Evolutionary conservation across 2,888 invertebrate genomes (phyloP).

Genomic region (Hyposoter didymator): DNA sequence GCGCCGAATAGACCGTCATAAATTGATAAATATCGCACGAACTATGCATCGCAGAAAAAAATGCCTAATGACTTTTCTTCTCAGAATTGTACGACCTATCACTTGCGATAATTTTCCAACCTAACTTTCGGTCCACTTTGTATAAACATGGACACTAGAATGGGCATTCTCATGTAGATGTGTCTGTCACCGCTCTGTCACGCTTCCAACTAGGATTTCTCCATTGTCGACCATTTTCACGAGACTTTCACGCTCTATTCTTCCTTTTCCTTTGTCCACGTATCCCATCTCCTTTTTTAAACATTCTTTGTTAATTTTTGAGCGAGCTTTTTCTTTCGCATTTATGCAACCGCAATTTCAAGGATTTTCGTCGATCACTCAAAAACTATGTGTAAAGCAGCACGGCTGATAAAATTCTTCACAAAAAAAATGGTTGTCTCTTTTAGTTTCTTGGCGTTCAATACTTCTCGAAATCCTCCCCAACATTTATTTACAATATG

Average conservation of each 20-base stretch:
- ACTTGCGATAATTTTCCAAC: neutral
- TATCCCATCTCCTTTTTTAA: constrained; percentile 45
- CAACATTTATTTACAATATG: too few relatives aligned
- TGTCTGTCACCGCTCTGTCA: constrained; percentile 36
- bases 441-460: too few relatives aligned
- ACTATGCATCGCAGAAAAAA: neutral
- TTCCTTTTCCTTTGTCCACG: constrained; percentile 28
- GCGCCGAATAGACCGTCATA: neutral
- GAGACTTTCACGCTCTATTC: constrained; percentile 66
- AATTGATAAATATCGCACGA: neutral
- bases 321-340: constrained; percentile 5
- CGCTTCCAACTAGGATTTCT: constrained; percentile 68
- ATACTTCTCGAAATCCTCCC: too few relatives aligned
- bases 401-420: too few relatives aligned
- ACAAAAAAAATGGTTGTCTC: too few relatives aligned
- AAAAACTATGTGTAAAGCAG: too few relatives aligned
- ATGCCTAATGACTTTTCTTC: neutral
- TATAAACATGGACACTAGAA: neutral
- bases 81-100: neutral
- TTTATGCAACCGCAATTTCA: constrained; percentile 44
- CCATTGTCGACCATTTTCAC: constrained; percentile 77
- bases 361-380: neutral
- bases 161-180: constrained; percentile 1
- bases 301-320: constrained; percentile 16
- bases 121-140: neutral